Conservation (phyloP, 2,888 invertebrate genomes). For the Apotomis turbidana region DNA sequence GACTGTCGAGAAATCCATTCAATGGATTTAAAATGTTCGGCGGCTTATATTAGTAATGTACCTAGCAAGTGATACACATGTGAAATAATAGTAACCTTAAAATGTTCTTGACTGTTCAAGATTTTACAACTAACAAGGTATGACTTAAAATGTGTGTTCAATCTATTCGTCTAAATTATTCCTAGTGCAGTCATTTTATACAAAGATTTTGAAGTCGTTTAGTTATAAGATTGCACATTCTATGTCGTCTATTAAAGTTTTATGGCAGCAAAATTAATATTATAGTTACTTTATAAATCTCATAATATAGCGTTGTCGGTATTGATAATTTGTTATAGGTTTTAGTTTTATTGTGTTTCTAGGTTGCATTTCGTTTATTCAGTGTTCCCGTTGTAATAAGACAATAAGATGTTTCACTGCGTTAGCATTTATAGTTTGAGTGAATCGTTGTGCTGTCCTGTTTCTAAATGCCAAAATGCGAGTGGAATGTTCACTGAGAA, state of each 20-base stretch:
- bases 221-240: constrained; percentile 5
- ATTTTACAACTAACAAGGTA: constrained; percentile 5
- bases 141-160: constrained; percentile 15
- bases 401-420: constrained; percentile 61
- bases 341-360: constrained; percentile 19
- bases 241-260: constrained; percentile 1
- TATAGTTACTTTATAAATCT: constrained; percentile 26
- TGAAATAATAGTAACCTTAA: constrained; percentile 17
- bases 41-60: constrained; percentile 12
- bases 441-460: constrained; percentile 47
- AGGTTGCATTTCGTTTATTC: constrained; percentile 45
- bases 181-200: not conserved
- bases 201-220: constrained; percentile 11
- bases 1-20: constrained; percentile 23
- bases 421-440: constrained; percentile 69
- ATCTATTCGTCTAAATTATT: constrained; percentile 7
- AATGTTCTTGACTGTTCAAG: constrained; percentile 19
- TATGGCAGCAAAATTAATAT: constrained; percentile 24
- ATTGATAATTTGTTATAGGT: constrained; percentile 10
- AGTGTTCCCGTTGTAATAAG: constrained; percentile 45
- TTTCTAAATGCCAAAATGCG: constrained; percentile 46
- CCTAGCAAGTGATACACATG: not conserved
- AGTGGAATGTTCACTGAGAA: constrained; percentile 55
- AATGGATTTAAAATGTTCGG: constrained; percentile 27
- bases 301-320: constrained; percentile 13